Evolutionary conservation across 1,140 invertebrate genomes (phyloP), one percentile per base, ranked within the genome.

Genomic region (Rhizoglyphus robini): DNA sequence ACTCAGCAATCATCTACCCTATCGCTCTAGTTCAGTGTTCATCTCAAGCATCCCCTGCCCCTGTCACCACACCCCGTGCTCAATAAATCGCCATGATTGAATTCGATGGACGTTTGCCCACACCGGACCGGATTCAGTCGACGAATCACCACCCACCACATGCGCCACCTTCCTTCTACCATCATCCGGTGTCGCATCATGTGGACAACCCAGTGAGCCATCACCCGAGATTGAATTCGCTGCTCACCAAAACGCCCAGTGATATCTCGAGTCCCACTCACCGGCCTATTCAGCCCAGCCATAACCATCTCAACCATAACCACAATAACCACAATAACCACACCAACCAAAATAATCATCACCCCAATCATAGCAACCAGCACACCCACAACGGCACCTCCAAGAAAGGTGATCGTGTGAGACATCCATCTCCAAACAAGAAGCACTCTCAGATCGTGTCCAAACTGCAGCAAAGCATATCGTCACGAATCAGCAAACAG

Each of bases 81-180:
- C n/a, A n/a, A n/a, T n/a, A n/a, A n/a, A n/a, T n/a, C n/a, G n/a
- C 51, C 8, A 54, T 54, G 51, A 54, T 54, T 54, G 51, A 54
- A 32, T 54, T 54, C 20, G 51, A 54, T 23, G 31, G 23, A 11
- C 23, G 51, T 32, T 27, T 54, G 20, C 15, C 41, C 15, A 20
- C 51, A 54, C 23, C 51, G 51, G 51, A 54, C 8, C 51, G 51
- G 31, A 54, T 54, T 32, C 8, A 8, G 15, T 23, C 51, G 51
- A 8, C 51, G 20, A 20, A 15, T 20, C 51, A 27, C 23, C 51
- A 25, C 15, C 31, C 51, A 32, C 31, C 51, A 32, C 51, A 54
- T 54, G 51, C 23, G 8, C 51, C 51, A 25, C 51, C 8, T 8
- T 32, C 51, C 8, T 54, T 8, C 20, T 54, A 54, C 20, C 51